Evolutionary conservation across 2,888 invertebrate genomes (phyloP).

Genomic region (Tineola bisselliella): DNA sequence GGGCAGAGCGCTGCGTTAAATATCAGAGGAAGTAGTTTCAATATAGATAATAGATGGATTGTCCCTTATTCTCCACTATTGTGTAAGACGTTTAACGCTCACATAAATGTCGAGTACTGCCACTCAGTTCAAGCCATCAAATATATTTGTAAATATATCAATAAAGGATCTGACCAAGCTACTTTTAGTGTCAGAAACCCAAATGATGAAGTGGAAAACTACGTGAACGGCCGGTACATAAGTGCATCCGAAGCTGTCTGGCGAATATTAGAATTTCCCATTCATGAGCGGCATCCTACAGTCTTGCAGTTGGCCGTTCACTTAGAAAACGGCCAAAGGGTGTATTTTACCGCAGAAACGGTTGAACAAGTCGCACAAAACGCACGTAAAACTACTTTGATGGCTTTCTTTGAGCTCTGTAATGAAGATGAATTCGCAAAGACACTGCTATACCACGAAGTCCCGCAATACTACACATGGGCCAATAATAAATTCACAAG

Average conservation of each 20-base stretch:
- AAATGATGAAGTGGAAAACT: slow-evolving; percentile 19
- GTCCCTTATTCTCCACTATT: slow-evolving; percentile 23
- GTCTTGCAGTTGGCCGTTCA: slow-evolving; percentile 18
- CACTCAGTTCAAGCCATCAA: slow-evolving; percentile 20
- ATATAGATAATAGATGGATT: slow-evolving; percentile 24
- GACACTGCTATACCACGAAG: slow-evolving; percentile 20
- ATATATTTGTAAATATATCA: slow-evolving; percentile 17
- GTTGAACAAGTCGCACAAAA: too few relatives aligned
- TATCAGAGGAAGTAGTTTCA: slow-evolving; percentile 17
- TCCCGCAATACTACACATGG: slow-evolving; percentile 20
- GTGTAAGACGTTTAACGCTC: slow-evolving; percentile 18
- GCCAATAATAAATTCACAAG: slow-evolving; percentile 15
- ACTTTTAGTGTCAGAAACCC: slow-evolving; percentile 16
- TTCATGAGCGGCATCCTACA: slow-evolving; percentile 15
- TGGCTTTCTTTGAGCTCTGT: slow-evolving; percentile 25
- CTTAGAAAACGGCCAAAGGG: too few relatives aligned
- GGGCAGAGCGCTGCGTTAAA: slow-evolving; percentile 18
- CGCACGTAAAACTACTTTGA: slow-evolving; percentile 23
- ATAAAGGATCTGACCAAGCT: slow-evolving; percentile 17
- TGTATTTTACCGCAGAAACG: too few relatives aligned
- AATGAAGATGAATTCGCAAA: slow-evolving; percentile 24
- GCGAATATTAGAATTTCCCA: slow-evolving; percentile 17
- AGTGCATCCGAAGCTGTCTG: slow-evolving; percentile 19
- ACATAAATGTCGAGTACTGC: slow-evolving; percentile 19
- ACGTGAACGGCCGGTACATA: slow-evolving; percentile 20